Conservation (phyloP, 2,113 vertebrate genomes). For the Rattus rattus region DNA sequence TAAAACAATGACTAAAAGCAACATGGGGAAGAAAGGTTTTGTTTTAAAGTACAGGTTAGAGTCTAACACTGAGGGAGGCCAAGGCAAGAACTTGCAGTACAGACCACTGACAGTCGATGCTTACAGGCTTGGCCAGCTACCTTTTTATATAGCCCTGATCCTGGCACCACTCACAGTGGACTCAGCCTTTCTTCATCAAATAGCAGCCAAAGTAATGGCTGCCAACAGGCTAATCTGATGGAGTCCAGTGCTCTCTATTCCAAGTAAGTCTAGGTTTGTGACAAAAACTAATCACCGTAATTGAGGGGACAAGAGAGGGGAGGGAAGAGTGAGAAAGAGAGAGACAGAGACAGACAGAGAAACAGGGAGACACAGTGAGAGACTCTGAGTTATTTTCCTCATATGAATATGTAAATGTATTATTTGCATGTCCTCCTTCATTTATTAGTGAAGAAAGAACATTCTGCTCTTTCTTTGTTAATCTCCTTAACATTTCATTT, state of each 20-base stretch:
- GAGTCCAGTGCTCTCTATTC: not conserved
- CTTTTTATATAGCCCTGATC: not conserved
- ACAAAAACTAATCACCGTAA: not conserved
- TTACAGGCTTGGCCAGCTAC: not conserved
- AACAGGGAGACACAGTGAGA: not conserved
- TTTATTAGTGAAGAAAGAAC: slow-evolving; percentile 8
- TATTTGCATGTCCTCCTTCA: slow-evolving; percentile 20
- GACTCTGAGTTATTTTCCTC: not conserved
- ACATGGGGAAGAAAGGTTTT: not conserved
- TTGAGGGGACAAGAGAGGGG: not conserved
- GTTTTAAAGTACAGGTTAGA: not conserved
- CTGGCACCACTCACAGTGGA: not conserved
- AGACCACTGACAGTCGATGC: not conserved
- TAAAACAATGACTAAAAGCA: not conserved
- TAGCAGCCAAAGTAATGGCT: not conserved
- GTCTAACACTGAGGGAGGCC: not conserved
- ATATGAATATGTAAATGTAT: not conserved
- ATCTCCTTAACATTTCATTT: slow-evolving; percentile 60
- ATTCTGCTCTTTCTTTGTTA: slow-evolving; percentile 66
- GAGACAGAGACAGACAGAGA: not conserved
- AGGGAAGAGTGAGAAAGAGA: too few relatives aligned
- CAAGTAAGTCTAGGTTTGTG: not conserved
- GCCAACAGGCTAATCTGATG: not conserved
- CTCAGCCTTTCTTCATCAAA: not conserved
- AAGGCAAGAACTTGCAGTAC: not conserved